A percentile compares a stretch with the other conserved stretches of the same genome.
Conservation (phyloP, 2,797 vertebrate genomes). For the Spinibarbus caldwelli region DNA sequence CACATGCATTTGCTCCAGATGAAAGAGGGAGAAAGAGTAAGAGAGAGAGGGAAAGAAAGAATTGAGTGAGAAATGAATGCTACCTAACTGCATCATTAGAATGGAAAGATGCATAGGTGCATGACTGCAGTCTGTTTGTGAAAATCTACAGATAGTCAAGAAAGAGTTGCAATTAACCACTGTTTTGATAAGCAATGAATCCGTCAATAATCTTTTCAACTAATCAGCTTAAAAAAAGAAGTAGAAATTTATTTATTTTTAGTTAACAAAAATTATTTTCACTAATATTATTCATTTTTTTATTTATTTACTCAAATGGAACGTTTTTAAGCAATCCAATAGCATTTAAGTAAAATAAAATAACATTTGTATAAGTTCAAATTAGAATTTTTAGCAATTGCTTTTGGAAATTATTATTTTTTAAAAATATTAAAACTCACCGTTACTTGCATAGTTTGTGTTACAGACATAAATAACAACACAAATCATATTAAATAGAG, state of each 20-base stretch:
- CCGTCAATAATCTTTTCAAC: neutral
- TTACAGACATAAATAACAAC: neutral
- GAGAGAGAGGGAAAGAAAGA: neutral
- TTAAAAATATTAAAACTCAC: neutral
- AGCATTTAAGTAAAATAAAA: neutral
- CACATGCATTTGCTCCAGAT: conserved; percentile 35
- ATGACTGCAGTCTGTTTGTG: neutral
- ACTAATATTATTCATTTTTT: neutral
- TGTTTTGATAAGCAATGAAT: neutral
- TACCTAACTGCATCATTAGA: conserved; percentile 3
- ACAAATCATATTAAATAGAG: neutral
- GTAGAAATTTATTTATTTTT: too few species aligned
- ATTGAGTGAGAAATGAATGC: conserved; percentile 27
- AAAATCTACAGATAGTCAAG: neutral
- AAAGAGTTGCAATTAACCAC: neutral
- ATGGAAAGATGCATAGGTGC: conserved; percentile 1
- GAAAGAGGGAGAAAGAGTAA: neutral
- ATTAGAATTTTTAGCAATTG: too few species aligned
- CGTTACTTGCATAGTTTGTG: neutral
- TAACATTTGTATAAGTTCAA: too few species aligned
- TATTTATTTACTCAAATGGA: neutral
- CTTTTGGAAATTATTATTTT: too few species aligned
- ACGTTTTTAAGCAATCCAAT: neutral
- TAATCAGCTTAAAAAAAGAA: too few species aligned
- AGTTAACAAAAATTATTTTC: neutral